Evolutionary conservation across 2,797 vertebrate genomes (phyloP).

Genomic region (Gambusia yucatana): DNA sequence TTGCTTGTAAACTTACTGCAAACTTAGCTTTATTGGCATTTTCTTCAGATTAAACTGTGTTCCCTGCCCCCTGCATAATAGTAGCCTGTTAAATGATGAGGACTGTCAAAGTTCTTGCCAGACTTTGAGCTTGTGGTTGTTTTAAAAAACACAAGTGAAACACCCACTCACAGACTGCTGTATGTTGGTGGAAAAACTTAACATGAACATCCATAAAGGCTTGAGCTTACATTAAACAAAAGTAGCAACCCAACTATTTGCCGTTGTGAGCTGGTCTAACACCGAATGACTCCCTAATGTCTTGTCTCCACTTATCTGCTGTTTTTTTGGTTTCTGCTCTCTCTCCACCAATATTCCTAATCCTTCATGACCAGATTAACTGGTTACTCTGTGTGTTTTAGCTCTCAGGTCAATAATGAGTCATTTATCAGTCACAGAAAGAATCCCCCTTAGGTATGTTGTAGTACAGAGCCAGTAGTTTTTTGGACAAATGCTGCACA

Average conservation of each 20-base stretch:
- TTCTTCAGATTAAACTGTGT: background rate
- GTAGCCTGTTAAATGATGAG: background rate
- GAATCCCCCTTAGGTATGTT: background rate
- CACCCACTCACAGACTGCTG: background rate
- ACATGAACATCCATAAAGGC: background rate
- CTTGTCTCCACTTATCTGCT: background rate
- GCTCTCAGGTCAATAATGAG: background rate
- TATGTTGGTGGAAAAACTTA: background rate
- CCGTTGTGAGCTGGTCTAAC: background rate
- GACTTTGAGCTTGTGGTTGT: background rate
- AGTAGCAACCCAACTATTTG: background rate
- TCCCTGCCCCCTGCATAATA: background rate
- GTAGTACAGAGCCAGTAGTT: background rate
- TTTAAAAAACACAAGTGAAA: background rate
- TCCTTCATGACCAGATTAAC: background rate
- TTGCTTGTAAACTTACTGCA: background rate
- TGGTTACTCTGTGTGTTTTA: slow-evolving; percentile 4
- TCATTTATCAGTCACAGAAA: background rate
- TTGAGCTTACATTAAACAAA: background rate
- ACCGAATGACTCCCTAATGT: slow-evolving; percentile 5
- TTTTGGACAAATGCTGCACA: slow-evolving; percentile 15
- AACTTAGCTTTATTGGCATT: background rate
- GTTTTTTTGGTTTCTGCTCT: background rate
- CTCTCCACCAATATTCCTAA: background rate
- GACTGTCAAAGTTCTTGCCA: background rate